Conservation (phyloP, 2,888 invertebrate genomes). For the Lymantria monacha region DNA sequence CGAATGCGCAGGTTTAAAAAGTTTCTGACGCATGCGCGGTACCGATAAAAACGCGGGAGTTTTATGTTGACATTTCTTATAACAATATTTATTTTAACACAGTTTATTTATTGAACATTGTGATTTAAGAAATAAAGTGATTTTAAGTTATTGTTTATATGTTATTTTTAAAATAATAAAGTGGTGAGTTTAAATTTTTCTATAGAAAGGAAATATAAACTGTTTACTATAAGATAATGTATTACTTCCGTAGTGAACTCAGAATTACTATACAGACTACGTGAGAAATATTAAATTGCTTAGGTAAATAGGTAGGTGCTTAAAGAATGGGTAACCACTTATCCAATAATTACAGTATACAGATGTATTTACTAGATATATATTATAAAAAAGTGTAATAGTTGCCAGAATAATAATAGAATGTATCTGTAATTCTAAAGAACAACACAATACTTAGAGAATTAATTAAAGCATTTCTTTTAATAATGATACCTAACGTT, state of each 20-base stretch:
- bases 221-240: background rate
- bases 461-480: too few species aligned
- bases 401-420: too few species aligned
- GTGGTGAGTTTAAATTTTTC: background rate
- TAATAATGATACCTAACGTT: too few species aligned
- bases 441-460: too few species aligned
- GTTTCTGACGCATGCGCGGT: conserved; percentile 49
- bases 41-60: conserved; percentile 44
- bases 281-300: background rate
- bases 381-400: too few species aligned
- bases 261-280: background rate
- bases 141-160: background rate
- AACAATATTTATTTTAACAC: background rate
- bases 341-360: too few species aligned
- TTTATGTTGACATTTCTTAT: conserved; percentile 8
- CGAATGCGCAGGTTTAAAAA: conserved; percentile 62
- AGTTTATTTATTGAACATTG: background rate
- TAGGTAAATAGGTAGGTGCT: background rate
- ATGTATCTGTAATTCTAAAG: too few species aligned
- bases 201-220: background rate
- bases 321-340: too few species aligned
- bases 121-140: background rate
- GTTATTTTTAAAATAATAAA: background rate
- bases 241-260: background rate
- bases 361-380: too few species aligned